Evolutionary conservation across 2,113 vertebrate genomes (phyloP).

Genomic region (Pollimyrus isidori): DNA sequence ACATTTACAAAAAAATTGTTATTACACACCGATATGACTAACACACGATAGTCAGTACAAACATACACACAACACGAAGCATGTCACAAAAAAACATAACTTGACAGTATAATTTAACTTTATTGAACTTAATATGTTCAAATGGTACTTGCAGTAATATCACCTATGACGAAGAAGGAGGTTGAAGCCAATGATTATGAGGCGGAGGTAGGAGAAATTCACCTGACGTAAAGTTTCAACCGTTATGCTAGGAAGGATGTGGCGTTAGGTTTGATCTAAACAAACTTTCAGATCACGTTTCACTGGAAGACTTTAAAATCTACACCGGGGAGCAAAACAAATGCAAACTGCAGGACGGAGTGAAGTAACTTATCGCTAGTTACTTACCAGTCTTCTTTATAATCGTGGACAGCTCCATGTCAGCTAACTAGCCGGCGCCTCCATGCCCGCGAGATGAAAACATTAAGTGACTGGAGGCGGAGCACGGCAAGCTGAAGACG

Average conservation of each 20-base stretch:
- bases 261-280: neutral
- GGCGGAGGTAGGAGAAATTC: neutral
- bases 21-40: neutral
- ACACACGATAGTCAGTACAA: neutral
- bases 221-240: neutral
- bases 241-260: neutral
- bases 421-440: neutral
- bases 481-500: neutral
- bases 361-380: neutral
- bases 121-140: neutral
- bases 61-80: neutral
- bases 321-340: neutral
- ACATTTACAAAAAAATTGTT: neutral
- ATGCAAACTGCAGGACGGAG: neutral
- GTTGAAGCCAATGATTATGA: neutral
- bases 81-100: neutral
- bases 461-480: neutral
- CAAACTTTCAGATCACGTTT: neutral
- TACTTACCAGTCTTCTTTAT: conserved; percentile 73
- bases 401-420: conserved; percentile 64
- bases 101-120: neutral
- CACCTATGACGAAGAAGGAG: neutral
- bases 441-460: neutral
- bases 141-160: neutral
- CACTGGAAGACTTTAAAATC: neutral